Percentiles rank a stretch among this genome's conserved stretches.
These are phyloP conservation scores for Schizotus pectinicornis DNA, from an alignment of 2,888 invertebrate genomes.

Conservation along the genomic window DNA sequence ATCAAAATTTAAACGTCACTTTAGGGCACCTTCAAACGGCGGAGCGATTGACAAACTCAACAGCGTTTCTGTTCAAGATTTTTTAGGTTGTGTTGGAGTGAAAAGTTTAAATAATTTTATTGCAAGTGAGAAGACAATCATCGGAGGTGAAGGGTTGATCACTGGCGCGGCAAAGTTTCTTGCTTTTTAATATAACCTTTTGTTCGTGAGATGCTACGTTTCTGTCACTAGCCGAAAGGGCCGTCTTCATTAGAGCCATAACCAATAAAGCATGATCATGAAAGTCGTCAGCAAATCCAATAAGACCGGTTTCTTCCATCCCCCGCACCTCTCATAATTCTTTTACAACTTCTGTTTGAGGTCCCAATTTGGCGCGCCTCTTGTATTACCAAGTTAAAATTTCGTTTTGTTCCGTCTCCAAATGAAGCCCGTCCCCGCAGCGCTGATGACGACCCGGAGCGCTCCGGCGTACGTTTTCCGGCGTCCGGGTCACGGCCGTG, in stretches of 20 bases:
- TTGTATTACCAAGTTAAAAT: conserved; percentile 37
- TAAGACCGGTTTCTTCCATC: conserved; percentile 11
- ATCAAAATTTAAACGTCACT: too few species aligned
- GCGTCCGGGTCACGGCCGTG: conserved; percentile 36
- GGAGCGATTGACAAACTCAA: too few species aligned
- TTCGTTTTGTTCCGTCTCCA: conserved; percentile 36
- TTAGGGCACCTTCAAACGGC: too few species aligned
- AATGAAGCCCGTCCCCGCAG: conserved; percentile 35
- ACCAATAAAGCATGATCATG: conserved; percentile 14
- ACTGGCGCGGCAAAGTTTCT: too few species aligned
- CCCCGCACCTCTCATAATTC: conserved; percentile 17
- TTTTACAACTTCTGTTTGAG: conserved; percentile 28
- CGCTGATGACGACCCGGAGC: conserved; percentile 25
- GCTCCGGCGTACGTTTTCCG: conserved; percentile 33
- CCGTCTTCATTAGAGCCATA: neutral
- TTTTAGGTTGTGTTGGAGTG: too few species aligned
- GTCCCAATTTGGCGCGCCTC: conserved; percentile 34
- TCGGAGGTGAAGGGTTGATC: too few species aligned
- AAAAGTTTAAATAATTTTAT: too few species aligned
- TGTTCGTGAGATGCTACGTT: too few species aligned
- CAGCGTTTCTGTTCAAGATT: too few species aligned
- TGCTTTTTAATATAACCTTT: too few species aligned
- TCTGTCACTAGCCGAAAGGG: too few species aligned
- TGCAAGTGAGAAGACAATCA: too few species aligned
- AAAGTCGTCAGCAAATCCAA: conserved; percentile 18